Evolutionary conservation across 2,113 vertebrate genomes (phyloP), one percentile per base, ranked within the genome.

Genomic region (Aptenodytes forsteri): DNA sequence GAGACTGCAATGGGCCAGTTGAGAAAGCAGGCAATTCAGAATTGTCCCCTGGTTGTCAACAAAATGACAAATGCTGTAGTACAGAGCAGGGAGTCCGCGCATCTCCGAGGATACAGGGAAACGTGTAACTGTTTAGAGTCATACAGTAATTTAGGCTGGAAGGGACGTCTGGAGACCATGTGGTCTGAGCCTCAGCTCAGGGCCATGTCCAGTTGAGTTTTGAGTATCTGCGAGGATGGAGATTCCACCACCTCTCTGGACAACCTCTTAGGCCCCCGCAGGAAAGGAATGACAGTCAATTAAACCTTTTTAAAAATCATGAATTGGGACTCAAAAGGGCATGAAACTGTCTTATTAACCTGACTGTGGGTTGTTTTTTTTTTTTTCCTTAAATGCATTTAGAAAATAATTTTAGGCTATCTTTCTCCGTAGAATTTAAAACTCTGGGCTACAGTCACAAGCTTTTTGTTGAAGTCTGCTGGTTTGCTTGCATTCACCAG

Each of bases 151-250:
- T 59, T 3, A 25, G 59, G 64, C 44, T 81, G 46, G 58, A 89
- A 27, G 46, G 34, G 38, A 13, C 4, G 7, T 27, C 61, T 90
- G 87, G 52, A 64, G 55, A 70, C 32, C 59, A 34, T 55, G 75
- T 92, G 82, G 3, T 32, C 50, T 58, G 42, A 76, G 47, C 36
- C 40, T 34, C 0, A 0, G 40, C 69, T 73, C 44, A 56, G 47
- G 49, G 62, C n/a, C 1, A 3, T 11, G 25, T 47, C 71, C 0
- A 0, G 13, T 3, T 46, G 42, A 38, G 13, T 16, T 89, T 30
- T 85, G 65, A 47, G 29, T 27, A 5, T 42, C 6, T 78, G 16
- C 5, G 7, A 67, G 34, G 44, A 44, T 46, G n/a, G 67, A 80
- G 44, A 55, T 61, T 11, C 46, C 25, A 56, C 9, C 18, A 4